Conservation (phyloP, 2,113 vertebrate genomes). For the Puntigrus tetrazona region DNA sequence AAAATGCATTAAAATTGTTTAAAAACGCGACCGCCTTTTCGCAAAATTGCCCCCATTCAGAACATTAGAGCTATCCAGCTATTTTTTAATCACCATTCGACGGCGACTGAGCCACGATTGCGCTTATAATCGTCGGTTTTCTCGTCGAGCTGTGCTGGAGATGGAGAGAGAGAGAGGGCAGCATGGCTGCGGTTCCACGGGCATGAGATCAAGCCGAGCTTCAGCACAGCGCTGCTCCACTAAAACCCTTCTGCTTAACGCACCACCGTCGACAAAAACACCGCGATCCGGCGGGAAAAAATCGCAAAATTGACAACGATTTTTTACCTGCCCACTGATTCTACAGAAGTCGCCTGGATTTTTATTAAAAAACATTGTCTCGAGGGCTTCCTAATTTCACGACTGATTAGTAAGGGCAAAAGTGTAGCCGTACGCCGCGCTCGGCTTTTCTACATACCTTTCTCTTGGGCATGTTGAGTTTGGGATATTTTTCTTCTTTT, state of each 20-base stretch:
- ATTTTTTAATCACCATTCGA: slow-evolving; percentile 51
- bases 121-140: slow-evolving; percentile 50
- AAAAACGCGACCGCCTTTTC: slow-evolving; percentile 30
- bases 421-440: slow-evolving; percentile 57
- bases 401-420: slow-evolving; percentile 59
- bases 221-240: slow-evolving; percentile 47
- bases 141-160: slow-evolving; percentile 43
- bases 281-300: slow-evolving; percentile 32
- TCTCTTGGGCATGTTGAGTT: slow-evolving; percentile 69
- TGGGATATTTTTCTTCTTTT: slow-evolving; percentile 54
- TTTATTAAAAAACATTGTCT: slow-evolving; percentile 51
- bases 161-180: slow-evolving; percentile 56
- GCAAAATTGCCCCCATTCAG: neutral
- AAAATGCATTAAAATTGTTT: slow-evolving; percentile 58
- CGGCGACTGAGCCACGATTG: neutral
- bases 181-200: slow-evolving; percentile 66
- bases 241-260: slow-evolving; percentile 33
- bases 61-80: slow-evolving; percentile 21
- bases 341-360: slow-evolving; percentile 34
- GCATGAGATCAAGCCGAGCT: slow-evolving; percentile 61
- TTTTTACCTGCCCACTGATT: slow-evolving; percentile 5
- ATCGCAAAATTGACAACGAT: slow-evolving; percentile 38
- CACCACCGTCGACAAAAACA: slow-evolving; percentile 29
- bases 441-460: slow-evolving; percentile 66
- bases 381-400: slow-evolving; percentile 62